Evolutionary conservation across 2,113 vertebrate species (phyloP), one percentile per base, ranked within the genome.

Genomic region (Formicarius rufipectus): DNA sequence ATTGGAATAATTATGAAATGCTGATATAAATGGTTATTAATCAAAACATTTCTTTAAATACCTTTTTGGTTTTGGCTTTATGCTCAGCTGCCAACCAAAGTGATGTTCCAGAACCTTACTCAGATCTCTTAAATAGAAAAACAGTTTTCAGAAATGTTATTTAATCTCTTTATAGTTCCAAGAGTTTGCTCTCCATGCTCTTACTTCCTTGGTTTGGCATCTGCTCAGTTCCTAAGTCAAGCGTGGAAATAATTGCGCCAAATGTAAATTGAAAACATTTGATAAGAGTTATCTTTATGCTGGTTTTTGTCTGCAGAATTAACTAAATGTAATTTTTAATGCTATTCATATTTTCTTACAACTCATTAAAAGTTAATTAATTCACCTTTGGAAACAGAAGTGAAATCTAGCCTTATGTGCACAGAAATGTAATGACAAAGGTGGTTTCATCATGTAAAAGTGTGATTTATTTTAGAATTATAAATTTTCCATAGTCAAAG

Each of bases 221-320:
- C 78, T 79, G 39, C 50, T 85, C 67, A 66, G 67, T 76, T 91
- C 73, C 86, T 83, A 87, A 95, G 72, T 91, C 69, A 91, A 89
- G 58, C 81, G 33, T 76, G 78, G 78, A 87, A 94, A 73, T 94
- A 73, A 83, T 73, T 87, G 74, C 91, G 91, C 93, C 91, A 94
- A 91, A 37, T 73, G 39, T 83, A 95, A 95, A 96, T 66, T 87
- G 78, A 87, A 94, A 91, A 85, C 91, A 89, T 76, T 91, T 66
- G 66, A 87, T 93, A 87, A 55, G 71, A 73, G 62, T 73, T 19
- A 17, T 91, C 12, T 59, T 85, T 82, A 20, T 53, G 47, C 50
- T 89, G 81, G 0, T 45, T 89, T 92, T 87, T 76, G 25, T 87
- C 71, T 87, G 66, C 81, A 93, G 27, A 95, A 85, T 77, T 55